phyloP scores from a whole-genome alignment of 1,140 invertebrate genomes.

The Anagrus nilaparvatae region DNA sequence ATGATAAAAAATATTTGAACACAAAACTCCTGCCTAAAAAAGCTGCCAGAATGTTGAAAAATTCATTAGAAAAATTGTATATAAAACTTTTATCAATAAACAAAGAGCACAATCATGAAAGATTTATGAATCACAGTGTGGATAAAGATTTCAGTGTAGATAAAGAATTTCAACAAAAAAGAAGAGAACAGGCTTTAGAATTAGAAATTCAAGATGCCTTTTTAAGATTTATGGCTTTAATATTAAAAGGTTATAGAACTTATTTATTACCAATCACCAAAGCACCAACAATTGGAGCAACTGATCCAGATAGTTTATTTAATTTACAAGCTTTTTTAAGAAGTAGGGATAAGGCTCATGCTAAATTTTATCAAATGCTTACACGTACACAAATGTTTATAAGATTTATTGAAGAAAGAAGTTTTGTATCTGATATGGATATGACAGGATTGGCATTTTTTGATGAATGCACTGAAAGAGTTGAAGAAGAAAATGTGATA shows the following conservation, averaged over 20 bases:
- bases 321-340: conserved; percentile 77
- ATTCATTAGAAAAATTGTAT: conserved; percentile 60
- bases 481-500: conserved; percentile 49
- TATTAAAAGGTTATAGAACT: conserved; percentile 83
- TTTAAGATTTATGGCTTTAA: conserved; percentile 88
- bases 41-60: conserved; percentile 65
- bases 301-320: conserved; percentile 90
- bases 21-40: conserved; percentile 84
- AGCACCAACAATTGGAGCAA: conserved; percentile 85
- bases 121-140: not conserved
- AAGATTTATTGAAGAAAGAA: conserved; percentile 96
- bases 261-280: conserved; percentile 91
- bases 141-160: conserved; percentile 48
- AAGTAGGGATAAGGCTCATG: conserved; percentile 68
- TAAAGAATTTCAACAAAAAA: conserved; percentile 60
- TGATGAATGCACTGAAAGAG: conserved; percentile 87
- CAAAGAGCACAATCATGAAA: conserved; percentile 15
- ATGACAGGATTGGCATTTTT: conserved; percentile 83
- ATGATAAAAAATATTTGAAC: conserved; percentile 75
- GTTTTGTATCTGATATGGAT: conserved; percentile 96
- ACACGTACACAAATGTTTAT: conserved; percentile 92
- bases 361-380: conserved; percentile 82
- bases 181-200: conserved; percentile 71
- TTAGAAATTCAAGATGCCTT: conserved; percentile 96
- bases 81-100: conserved; percentile 32